These are phyloP conservation scores for Hydrozoanthus tunicans DNA, from an alignment of 64 coral and sea anemone species.

Conservation along the genomic window DNA sequence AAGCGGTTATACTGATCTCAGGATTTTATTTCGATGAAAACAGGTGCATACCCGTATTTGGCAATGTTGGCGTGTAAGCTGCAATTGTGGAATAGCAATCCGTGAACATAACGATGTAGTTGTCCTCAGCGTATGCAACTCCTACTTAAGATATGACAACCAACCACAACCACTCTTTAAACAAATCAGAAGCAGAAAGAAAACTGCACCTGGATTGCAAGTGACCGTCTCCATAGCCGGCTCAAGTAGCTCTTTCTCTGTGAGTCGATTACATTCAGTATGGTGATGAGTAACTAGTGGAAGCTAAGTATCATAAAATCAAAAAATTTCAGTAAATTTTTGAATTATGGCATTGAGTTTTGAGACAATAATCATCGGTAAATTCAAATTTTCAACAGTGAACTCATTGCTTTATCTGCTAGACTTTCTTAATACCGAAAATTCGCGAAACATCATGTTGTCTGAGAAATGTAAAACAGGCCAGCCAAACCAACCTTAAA, in stretches of 20 bases:
- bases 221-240: neutral
- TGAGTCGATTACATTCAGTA: neutral
- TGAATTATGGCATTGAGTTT: too few relatives aligned
- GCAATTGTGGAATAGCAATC: constrained; percentile 76
- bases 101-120: constrained; percentile 65
- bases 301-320: neutral
- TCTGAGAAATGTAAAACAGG: too few relatives aligned
- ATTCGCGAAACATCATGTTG: too few relatives aligned
- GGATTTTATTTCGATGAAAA: neutral
- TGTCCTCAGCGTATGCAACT: constrained; percentile 49
- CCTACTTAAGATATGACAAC: neutral
- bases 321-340: too few relatives aligned
- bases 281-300: too few relatives aligned
- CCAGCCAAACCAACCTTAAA: too few relatives aligned
- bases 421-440: too few relatives aligned
- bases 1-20: neutral
- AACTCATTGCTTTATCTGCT: too few relatives aligned
- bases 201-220: neutral
- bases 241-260: neutral
- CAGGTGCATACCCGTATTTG: constrained; percentile 71
- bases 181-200: constrained; percentile 7
- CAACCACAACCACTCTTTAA: neutral
- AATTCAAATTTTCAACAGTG: too few relatives aligned
- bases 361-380: too few relatives aligned
- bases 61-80: constrained; percentile 33